Conservation (phyloP, 1,140 invertebrate genomes). For the Sesamia nonagrioides region DNA sequence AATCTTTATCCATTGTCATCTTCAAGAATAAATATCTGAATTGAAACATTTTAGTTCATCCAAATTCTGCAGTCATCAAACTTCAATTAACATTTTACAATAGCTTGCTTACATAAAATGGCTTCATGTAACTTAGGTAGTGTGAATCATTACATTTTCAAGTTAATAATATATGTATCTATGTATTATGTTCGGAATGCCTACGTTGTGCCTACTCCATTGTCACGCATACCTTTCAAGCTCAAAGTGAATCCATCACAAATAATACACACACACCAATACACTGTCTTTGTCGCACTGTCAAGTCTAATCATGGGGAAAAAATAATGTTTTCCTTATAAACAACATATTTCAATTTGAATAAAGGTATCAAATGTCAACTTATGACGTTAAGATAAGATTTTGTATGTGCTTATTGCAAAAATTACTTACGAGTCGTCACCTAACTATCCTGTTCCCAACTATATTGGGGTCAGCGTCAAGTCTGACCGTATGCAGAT, state of each 20-base stretch:
- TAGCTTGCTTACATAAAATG: too few relatives aligned
- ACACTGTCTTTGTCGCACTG: slow-evolving; percentile 6
- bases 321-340: neutral
- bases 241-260: neutral
- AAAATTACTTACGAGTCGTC: neutral
- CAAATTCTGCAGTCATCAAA: too few relatives aligned
- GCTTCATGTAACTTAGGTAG: neutral
- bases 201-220: neutral
- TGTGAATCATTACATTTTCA: neutral
- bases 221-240: neutral
- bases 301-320: slow-evolving; percentile 3
- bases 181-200: too few relatives aligned
- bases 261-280: neutral
- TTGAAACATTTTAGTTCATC: too few relatives aligned
- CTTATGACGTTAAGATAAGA: neutral
- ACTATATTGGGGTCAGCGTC: too few relatives aligned
- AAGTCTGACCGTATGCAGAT: too few relatives aligned
- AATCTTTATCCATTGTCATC: too few relatives aligned
- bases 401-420: neutral
- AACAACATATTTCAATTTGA: neutral
- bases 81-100: too few relatives aligned
- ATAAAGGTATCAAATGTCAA: neutral
- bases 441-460: neutral
- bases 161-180: too few relatives aligned
- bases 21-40: too few relatives aligned